phyloP scores from a whole-genome alignment of 2,797 vertebrate species.

The Presbytis comata region DNA sequence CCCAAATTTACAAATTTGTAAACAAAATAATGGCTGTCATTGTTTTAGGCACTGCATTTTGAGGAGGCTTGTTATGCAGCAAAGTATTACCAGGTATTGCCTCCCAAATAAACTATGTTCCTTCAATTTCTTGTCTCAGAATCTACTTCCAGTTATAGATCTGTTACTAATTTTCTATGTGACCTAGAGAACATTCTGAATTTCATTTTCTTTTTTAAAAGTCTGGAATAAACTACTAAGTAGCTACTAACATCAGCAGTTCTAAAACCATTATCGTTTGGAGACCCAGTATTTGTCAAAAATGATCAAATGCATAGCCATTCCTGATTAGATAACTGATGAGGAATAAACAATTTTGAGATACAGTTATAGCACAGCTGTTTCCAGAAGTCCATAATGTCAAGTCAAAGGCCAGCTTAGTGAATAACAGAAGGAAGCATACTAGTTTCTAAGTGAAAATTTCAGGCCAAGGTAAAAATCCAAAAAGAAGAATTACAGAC shows the following conservation, averaged over 20 bases:
- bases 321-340: background rate
- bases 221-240: background rate
- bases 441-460: background rate
- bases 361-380: background rate
- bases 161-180: background rate
- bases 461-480: background rate
- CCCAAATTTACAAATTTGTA: background rate
- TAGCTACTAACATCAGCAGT: background rate
- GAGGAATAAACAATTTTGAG: background rate
- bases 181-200: background rate
- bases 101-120: background rate
- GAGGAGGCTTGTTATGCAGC: background rate
- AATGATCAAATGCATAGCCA: background rate
- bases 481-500: background rate
- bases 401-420: slow-evolving; percentile 12
- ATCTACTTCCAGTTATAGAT: background rate
- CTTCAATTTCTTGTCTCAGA: background rate
- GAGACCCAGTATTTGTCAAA: background rate
- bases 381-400: slow-evolving; percentile 28
- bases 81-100: background rate
- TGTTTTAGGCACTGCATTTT: background rate
- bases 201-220: background rate
- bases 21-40: background rate
- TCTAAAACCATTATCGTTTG: slow-evolving; percentile 28
- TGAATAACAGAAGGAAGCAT: background rate